Conservation (phyloP, 2,113 vertebrate species). For the Halcyon malimbica region DNA sequence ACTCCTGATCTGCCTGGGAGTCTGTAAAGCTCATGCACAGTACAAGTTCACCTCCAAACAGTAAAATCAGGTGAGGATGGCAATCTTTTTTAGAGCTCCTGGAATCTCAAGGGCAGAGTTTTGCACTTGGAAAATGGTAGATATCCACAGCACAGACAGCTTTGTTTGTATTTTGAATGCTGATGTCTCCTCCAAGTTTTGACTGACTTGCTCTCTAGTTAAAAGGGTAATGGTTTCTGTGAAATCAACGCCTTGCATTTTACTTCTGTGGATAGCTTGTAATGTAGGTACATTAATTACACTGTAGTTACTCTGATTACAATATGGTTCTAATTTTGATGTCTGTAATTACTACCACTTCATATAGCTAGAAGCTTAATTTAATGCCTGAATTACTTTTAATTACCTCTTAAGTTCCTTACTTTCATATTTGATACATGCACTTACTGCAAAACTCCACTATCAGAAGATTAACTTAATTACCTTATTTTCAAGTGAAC, state of each 20-base stretch:
- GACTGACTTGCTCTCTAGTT: background rate
- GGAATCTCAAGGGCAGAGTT: background rate
- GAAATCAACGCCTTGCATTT: background rate
- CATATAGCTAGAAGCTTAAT: conserved; percentile 56
- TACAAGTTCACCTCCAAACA: background rate
- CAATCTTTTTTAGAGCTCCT: background rate
- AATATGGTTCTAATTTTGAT: conserved; percentile 57
- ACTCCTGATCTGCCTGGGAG: background rate
- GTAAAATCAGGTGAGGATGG: background rate
- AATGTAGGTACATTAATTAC: conserved; percentile 37
- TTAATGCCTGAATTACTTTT: conserved; percentile 66
- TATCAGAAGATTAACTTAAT: conserved; percentile 67
- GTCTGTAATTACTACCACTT: conserved; percentile 46
- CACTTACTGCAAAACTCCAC: conserved; percentile 44
- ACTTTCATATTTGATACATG: conserved; percentile 46
- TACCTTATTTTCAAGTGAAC: conserved; percentile 55
- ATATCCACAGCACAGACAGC: background rate
- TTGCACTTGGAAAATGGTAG: background rate
- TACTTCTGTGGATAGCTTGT: background rate
- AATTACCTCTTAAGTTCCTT: conserved; percentile 55
- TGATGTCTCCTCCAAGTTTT: background rate
- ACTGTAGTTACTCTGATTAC: conserved; percentile 54
- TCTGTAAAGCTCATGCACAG: background rate
- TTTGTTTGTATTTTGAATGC: background rate
- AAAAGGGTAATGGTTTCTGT: background rate